These are phyloP conservation scores for Callithrix jacchus DNA, from an alignment of 2,113 vertebrate species.

Conservation along the genomic window DNA sequence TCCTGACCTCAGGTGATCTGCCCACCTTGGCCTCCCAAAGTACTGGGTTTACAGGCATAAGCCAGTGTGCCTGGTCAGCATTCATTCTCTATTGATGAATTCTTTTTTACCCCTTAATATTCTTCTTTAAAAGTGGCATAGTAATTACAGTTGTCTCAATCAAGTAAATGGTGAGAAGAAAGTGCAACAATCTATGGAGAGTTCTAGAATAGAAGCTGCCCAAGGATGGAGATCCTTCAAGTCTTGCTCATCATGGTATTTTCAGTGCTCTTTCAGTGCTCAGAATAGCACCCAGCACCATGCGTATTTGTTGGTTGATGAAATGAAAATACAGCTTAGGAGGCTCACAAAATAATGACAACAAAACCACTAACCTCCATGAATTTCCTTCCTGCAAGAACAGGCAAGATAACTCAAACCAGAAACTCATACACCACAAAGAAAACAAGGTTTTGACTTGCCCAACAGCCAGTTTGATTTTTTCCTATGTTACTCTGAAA, in stretches of 20 bases:
- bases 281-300: not conserved
- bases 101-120: not conserved
- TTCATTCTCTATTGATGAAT: not conserved
- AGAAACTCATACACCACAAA: not conserved
- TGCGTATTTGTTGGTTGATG: not conserved
- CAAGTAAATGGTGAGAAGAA: not conserved
- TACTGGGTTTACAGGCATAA: no score
- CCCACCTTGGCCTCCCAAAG: no score
- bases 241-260: not conserved
- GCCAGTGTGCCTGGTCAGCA: no score
- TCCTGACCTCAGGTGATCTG: no score
- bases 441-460: not conserved
- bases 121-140: not conserved
- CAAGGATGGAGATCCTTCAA: not conserved
- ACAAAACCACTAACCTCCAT: not conserved
- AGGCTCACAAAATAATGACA: not conserved
- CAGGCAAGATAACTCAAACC: not conserved
- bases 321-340: not conserved
- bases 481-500: not conserved
- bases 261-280: no score
- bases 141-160: not conserved
- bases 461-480: not conserved
- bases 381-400: not conserved
- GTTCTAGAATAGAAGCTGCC: not conserved
- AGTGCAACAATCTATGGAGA: not conserved